Evolutionary conservation across 2,113 vertebrate genomes (phyloP).

Genomic region (Sapayoa aenigma): DNA sequence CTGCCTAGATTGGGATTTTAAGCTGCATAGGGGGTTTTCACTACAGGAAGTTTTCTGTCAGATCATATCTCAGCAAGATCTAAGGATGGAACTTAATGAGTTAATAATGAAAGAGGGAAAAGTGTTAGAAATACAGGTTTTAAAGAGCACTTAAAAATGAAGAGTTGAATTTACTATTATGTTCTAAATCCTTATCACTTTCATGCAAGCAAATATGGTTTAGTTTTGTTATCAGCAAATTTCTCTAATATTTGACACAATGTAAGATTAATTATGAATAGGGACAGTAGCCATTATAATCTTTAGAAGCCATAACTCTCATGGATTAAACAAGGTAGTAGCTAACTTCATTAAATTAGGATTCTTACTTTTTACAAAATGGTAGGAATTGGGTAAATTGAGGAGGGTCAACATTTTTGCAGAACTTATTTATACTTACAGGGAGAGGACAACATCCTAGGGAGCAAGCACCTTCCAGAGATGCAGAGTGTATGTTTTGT

Average conservation of each 20-base stretch:
- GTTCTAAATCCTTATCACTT: neutral
- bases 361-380: neutral
- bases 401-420: neutral
- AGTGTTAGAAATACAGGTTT: neutral
- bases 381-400: neutral
- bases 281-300: neutral
- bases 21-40: neutral
- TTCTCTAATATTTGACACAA: neutral
- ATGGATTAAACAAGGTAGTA: neutral
- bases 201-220: neutral
- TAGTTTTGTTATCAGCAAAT: neutral
- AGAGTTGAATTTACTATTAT: neutral
- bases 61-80: neutral
- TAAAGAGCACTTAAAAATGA: neutral
- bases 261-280: neutral
- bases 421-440: neutral
- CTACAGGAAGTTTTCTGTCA: neutral
- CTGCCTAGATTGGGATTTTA: neutral
- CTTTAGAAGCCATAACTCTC: neutral
- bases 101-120: neutral
- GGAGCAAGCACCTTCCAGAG: neutral
- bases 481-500: neutral
- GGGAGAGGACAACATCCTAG: neutral
- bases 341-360: neutral
- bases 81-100: neutral